These are phyloP conservation scores for Styela clava DNA, from an alignment of 23 tunicate species.

Conservation along the genomic window DNA sequence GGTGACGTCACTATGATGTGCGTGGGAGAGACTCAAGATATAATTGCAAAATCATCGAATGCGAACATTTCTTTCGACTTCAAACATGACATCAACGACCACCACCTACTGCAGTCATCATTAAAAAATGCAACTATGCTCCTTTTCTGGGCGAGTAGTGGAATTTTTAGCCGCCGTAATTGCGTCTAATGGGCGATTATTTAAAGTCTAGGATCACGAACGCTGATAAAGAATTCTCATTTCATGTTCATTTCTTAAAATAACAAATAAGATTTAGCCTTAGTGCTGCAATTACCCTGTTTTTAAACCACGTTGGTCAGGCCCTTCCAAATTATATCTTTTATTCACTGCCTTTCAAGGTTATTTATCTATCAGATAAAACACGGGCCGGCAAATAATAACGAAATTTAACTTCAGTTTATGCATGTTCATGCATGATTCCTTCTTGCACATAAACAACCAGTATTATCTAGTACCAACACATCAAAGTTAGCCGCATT, in stretches of 20 bases:
- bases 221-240: not conserved
- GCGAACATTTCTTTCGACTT: no score
- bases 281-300: no score
- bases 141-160: not conserved
- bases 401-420: no score
- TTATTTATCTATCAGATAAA: not conserved
- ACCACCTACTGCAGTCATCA: no score
- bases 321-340: not conserved
- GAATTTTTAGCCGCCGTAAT: not conserved
- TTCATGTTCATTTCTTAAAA: not conserved
- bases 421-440: no score
- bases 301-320: not conserved
- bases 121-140: no score
- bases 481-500: not conserved
- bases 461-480: not conserved
- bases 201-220: not conserved
- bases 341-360: not conserved
- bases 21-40: not conserved
- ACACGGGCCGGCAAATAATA: no score
- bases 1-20: not conserved
- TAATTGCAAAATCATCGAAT: no score
- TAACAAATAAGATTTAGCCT: not conserved
- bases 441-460: not conserved
- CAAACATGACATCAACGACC: no score
- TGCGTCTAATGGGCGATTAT: not conserved